phyloP scores from a whole-genome alignment of 2,888 invertebrate genomes.

The Drosophila leonis region DNA sequence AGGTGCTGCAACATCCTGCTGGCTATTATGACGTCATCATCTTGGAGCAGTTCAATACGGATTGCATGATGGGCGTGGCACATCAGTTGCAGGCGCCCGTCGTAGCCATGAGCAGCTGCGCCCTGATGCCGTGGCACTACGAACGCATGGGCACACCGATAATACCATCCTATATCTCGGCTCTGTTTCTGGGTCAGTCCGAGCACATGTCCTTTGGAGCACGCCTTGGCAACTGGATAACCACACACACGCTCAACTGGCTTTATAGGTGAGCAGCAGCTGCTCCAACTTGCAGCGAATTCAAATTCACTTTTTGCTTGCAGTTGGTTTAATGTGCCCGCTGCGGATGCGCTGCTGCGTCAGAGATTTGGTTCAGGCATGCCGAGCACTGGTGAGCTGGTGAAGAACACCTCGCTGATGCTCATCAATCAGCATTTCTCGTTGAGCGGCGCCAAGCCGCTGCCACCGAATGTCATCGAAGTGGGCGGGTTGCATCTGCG shows the following conservation, averaged over 20 bases:
- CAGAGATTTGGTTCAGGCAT: slow-evolving; percentile 81
- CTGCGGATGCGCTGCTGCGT: slow-evolving; percentile 62
- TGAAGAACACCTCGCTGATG: slow-evolving; percentile 83
- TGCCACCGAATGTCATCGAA: slow-evolving; percentile 86
- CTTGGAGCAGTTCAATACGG: slow-evolving; percentile 90
- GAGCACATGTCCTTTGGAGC: slow-evolving; percentile 85
- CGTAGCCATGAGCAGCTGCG: slow-evolving; percentile 86
- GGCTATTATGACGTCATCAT: slow-evolving; percentile 89
- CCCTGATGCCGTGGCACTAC: slow-evolving; percentile 88
- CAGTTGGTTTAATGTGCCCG: slow-evolving; percentile 42
- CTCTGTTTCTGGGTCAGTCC: slow-evolving; percentile 86
- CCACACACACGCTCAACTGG: slow-evolving; percentile 69
- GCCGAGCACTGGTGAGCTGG: slow-evolving; percentile 86
- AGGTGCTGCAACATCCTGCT: slow-evolving; percentile 84
- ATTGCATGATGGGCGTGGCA: slow-evolving; percentile 89
- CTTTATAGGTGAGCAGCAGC: slow-evolving; percentile 70
- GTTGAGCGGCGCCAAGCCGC: slow-evolving; percentile 86
- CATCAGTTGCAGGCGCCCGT: slow-evolving; percentile 88
- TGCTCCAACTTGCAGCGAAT: not conserved
- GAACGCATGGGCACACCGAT: slow-evolving; percentile 87
- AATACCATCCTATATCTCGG: slow-evolving; percentile 87
- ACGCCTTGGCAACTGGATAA: slow-evolving; percentile 86
- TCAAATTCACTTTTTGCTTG: not conserved
- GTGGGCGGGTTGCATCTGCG: slow-evolving; percentile 87
- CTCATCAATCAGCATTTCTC: slow-evolving; percentile 87